These are phyloP conservation scores for Gryllus longicercus DNA, from an alignment of 2,888 invertebrate genomes.

Conservation along the genomic window DNA sequence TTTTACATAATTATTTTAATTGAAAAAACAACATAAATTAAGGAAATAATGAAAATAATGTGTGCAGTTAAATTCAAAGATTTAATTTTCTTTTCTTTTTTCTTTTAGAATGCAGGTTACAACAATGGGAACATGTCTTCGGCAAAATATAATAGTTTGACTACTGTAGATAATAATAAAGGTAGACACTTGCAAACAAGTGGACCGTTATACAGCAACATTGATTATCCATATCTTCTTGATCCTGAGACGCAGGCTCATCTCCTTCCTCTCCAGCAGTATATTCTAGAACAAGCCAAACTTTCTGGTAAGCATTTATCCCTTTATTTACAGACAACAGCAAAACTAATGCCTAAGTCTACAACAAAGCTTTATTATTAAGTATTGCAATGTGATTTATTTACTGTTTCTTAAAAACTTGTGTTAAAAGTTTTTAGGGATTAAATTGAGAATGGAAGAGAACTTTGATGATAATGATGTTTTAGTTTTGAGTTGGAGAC, in stretches of 20 bases:
- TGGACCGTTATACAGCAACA: constrained; percentile 35
- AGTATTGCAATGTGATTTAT: too few species aligned
- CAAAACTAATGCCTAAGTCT: not conserved
- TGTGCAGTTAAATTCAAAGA: too few species aligned
- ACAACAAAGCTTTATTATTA: not conserved
- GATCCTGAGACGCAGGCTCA: constrained; percentile 55
- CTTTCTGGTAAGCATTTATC: constrained; percentile 54
- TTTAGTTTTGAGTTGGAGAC: too few species aligned
- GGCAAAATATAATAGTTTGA: constrained; percentile 25
- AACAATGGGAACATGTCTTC: constrained; percentile 34
- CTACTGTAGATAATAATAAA: constrained; percentile 31
- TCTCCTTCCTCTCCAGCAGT: constrained; percentile 78
- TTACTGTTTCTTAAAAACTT: too few species aligned
- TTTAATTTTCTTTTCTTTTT: not conserved
- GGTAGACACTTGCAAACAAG: constrained; percentile 21
- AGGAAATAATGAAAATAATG: too few species aligned
- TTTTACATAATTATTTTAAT: too few species aligned
- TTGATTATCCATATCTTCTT: constrained; percentile 38
- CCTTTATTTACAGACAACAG: not conserved
- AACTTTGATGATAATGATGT: too few species aligned
- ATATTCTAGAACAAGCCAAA: constrained; percentile 82
- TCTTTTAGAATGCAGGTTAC: constrained; percentile 26
- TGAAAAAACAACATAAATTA: too few species aligned
- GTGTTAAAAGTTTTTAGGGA: too few species aligned
- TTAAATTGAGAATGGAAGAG: too few species aligned